These are phyloP conservation scores for Rhopalosiphum nymphaeae DNA, from an alignment of 2,888 invertebrate genomes.

Conservation along the genomic window DNA sequence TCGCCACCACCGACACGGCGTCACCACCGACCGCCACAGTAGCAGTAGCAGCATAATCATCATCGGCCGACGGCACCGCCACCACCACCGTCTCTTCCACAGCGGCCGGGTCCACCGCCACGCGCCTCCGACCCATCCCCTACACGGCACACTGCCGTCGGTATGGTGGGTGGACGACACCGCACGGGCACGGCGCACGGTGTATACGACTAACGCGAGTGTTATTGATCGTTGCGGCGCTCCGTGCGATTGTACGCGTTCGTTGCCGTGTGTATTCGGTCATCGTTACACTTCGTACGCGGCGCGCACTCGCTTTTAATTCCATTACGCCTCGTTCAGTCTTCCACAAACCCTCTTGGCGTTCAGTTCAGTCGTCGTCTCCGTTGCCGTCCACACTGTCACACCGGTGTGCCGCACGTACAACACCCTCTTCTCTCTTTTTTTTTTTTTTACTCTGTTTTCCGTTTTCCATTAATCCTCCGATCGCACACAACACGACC, in stretches of 20 bases:
- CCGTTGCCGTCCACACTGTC: neutral
- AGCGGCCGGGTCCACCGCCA: neutral
- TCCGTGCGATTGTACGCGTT: constrained; percentile 44
- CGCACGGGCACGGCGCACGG: constrained; percentile 2
- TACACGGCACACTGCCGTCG: neutral
- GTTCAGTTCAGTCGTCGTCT: neutral
- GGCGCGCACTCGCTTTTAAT: constrained; percentile 50
- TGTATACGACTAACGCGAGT: constrained; percentile 17
- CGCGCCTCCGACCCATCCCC: neutral
- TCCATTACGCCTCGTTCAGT: constrained; percentile 61
- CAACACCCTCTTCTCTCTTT: neutral
- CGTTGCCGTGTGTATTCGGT: constrained; percentile 8
- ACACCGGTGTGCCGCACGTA: neutral
- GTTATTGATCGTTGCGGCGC: constrained; percentile 54
- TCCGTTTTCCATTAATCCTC: neutral
- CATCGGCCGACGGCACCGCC: neutral
- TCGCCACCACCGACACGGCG: neutral
- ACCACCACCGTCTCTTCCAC: neutral
- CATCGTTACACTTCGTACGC: neutral
- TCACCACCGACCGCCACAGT: neutral
- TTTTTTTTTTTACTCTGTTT: neutral
- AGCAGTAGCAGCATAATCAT: neutral
- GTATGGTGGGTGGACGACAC: neutral
- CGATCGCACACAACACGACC: neutral
- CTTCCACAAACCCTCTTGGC: constrained; percentile 48